Base-by-base conservation (phyloP, 1,140 invertebrate genomes). In the Pogonognathellus flavescens region DNA sequence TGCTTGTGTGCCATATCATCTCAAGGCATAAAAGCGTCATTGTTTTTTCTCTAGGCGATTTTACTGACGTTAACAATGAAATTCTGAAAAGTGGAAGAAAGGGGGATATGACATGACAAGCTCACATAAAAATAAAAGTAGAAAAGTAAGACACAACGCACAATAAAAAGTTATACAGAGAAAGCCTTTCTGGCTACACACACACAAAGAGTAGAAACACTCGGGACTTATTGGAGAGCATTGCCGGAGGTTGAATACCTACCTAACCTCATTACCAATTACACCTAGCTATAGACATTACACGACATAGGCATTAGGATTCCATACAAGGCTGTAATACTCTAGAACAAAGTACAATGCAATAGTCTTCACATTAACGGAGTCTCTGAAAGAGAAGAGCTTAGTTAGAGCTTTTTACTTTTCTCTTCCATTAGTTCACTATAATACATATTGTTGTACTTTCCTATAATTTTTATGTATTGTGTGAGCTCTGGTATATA, bases 211-310 rank as follows among this genome's bases (percentile, higher is more conserved):
- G n/a, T 6, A 13, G 31, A 50, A 16, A 31, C 10, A 76, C 70
- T n/a, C n/a, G 70, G 70, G 70, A 76, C 25, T 76, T 76, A 76
- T 76, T 76, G 41, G 70, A 20, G 16, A 76, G 70, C 25, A 76
- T n/a, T 9, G 70, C 70, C 70, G 25, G 25, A 76, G 70, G 70
- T 76, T 76, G 41, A 31, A n/a, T 76, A 50, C 41, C 70, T 76
- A 76, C 41, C 70, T 76, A 76, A 76, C 70, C 70, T 76, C 70
- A 76, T 76, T 70, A 70, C 25, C 66, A 10, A 70, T 70, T 76
- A 76, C 16, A 50, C 31, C n/a, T 76, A n/a, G 31, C n/a, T 76
- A n/a, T 76, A 76, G 6, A 16, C 9, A 72, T 8, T 9, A 72
- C n/a, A 62, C 3, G 9, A 14, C 31, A 3, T 72, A 8, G 25